phyloP scores from a whole-genome alignment of 2,797 vertebrate species.

The Lagorchestes hirsutus region DNA sequence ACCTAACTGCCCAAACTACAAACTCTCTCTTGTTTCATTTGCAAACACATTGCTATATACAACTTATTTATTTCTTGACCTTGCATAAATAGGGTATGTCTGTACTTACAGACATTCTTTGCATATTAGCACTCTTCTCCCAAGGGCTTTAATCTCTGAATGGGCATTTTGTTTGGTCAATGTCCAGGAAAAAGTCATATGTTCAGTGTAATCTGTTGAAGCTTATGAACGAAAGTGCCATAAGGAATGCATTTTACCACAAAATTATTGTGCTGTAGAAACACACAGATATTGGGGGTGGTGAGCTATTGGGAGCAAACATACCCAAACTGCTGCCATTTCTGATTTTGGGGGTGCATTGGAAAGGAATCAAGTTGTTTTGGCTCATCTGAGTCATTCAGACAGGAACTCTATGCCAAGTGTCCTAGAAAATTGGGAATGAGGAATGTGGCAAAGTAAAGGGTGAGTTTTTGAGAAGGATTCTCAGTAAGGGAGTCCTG shows the following conservation, averaged over 20 bases:
- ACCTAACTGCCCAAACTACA: not conserved
- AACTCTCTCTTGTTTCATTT: not conserved
- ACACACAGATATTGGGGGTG: not conserved
- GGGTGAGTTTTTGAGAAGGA: not conserved
- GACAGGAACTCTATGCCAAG: not conserved
- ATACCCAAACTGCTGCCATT: not conserved
- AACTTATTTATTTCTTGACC: not conserved
- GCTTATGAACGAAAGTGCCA: not conserved
- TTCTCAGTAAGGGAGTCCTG: not conserved
- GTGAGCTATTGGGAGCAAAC: not conserved
- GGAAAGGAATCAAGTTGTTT: not conserved
- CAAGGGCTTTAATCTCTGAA: not conserved
- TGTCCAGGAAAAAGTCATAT: not conserved
- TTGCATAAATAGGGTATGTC: not conserved
- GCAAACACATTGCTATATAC: not conserved
- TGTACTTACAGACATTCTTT: not conserved
- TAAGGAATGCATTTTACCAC: not conserved
- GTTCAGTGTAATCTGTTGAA: not conserved
- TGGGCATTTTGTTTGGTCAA: not conserved
- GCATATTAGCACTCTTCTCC: not conserved
- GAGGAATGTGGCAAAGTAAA: not conserved
- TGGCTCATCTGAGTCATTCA: not conserved
- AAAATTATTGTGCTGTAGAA: not conserved
- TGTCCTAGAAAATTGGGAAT: not conserved
- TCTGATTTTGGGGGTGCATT: not conserved